Percentiles rank a stretch among this genome's conserved stretches.
phyloP scores from a whole-genome alignment of 2,888 invertebrate species.

The Leptarthrus brevirostris region DNA sequence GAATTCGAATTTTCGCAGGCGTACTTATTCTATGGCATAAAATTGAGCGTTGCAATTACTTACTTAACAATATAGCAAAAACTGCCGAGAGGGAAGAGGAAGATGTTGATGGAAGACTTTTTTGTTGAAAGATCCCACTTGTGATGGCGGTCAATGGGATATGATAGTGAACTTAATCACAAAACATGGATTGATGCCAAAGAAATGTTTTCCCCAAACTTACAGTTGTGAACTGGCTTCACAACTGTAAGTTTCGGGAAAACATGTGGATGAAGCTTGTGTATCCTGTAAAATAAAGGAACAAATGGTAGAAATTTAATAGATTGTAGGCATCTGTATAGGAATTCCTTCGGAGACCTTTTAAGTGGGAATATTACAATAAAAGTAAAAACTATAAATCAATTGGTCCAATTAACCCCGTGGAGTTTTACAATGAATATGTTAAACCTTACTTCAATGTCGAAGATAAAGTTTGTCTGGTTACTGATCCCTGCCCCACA shows the following conservation, averaged over 20 bases:
- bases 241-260: no score
- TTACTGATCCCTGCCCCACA: slow-evolving; percentile 84
- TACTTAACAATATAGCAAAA: slow-evolving; percentile 83
- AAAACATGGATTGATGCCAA: slow-evolving; percentile 89
- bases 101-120: slow-evolving; percentile 80
- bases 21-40: slow-evolving; percentile 95
- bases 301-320: slow-evolving; percentile 82
- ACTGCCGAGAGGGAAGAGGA: slow-evolving; percentile 80
- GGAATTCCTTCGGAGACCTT: slow-evolving; percentile 61
- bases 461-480: slow-evolving; percentile 87
- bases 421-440: slow-evolving; percentile 82
- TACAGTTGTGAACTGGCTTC: slow-evolving; percentile 76
- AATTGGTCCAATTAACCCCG: slow-evolving; percentile 84
- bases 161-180: slow-evolving; percentile 89
- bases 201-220: slow-evolving; percentile 87
- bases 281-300: slow-evolving; percentile 73
- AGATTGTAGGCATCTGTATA: slow-evolving; percentile 71
- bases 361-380: slow-evolving; percentile 85
- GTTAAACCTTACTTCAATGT: slow-evolving; percentile 84
- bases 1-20: slow-evolving; percentile 93
- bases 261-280: slow-evolving; percentile 81
- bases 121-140: slow-evolving; percentile 82
- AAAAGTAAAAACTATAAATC: slow-evolving; percentile 80
- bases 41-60: slow-evolving; percentile 88
- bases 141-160: slow-evolving; percentile 93